phyloP scores from a whole-genome alignment of 2,888 invertebrate species.

The Malthinus flaveolus region DNA sequence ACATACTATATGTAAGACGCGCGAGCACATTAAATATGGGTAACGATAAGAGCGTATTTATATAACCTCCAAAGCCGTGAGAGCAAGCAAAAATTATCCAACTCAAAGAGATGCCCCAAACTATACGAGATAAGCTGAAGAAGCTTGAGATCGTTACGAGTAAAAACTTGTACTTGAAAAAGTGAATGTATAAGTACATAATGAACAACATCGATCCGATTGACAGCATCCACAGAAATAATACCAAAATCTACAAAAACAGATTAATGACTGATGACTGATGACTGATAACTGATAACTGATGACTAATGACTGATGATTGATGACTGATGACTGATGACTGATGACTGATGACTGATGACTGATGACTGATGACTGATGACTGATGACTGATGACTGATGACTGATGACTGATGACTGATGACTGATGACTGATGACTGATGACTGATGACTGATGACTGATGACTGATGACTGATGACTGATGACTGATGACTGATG shows the following conservation, averaged over 20 bases:
- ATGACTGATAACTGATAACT: too few species aligned
- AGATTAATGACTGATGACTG: too few species aligned
- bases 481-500: too few species aligned
- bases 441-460: too few species aligned
- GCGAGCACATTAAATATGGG: conserved; percentile 58
- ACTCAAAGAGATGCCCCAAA: conserved; percentile 31
- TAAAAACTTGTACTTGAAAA: conserved; percentile 21
- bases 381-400: too few species aligned
- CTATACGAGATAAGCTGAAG: conserved; percentile 25
- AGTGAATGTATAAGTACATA: conserved; percentile 15
- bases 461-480: too few species aligned
- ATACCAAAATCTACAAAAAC: conserved; percentile 26
- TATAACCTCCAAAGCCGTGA: conserved; percentile 41
- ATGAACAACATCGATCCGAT: conserved; percentile 23
- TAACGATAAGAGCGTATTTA: conserved; percentile 59
- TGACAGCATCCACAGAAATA: conserved; percentile 27
- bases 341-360: too few species aligned
- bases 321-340: too few species aligned
- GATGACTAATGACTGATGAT: too few species aligned
- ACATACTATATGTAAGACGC: conserved; percentile 60
- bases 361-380: too few species aligned
- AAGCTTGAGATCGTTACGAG: conserved; percentile 24
- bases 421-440: too few species aligned
- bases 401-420: too few species aligned
- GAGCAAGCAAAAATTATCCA: conserved; percentile 36